phyloP scores from a whole-genome alignment of 2,888 invertebrate genomes.

The Trichogramma evanescens region DNA sequence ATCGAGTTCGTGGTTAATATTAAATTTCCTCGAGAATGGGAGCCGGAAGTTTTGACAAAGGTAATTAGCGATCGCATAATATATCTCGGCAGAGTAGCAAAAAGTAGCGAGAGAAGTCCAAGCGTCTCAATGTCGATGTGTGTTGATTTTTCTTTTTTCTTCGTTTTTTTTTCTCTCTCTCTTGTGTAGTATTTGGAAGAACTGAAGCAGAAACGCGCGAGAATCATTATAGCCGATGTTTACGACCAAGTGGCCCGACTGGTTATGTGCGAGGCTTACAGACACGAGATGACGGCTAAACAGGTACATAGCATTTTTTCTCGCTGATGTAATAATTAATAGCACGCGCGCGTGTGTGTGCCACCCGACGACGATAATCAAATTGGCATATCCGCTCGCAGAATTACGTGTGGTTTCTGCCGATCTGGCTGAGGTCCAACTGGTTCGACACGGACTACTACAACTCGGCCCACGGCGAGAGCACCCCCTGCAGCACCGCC shows the following conservation, averaged over 20 bases:
- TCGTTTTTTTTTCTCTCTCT: slow-evolving; percentile 13
- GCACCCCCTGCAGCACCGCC: slow-evolving; percentile 55
- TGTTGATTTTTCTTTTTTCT: too few species aligned
- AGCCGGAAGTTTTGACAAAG: slow-evolving; percentile 53
- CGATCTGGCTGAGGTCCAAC: slow-evolving; percentile 60
- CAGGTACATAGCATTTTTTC: slow-evolving; percentile 28
- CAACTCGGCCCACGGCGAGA: slow-evolving; percentile 44
- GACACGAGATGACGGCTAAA: slow-evolving; percentile 60
- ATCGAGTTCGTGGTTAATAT: slow-evolving; percentile 62
- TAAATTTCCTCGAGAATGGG: slow-evolving; percentile 60
- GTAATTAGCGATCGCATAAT: slow-evolving; percentile 42
- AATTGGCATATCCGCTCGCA: slow-evolving; percentile 34
- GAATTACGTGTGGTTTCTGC: slow-evolving; percentile 83
- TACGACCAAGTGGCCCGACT: slow-evolving; percentile 66
- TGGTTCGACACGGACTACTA: slow-evolving; percentile 59
- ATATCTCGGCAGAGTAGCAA: neutral
- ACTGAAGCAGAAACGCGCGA: slow-evolving; percentile 59
- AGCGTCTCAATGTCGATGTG: too few species aligned
- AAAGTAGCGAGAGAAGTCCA: too few species aligned
- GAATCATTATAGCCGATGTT: slow-evolving; percentile 74
- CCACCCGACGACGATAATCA: neutral
- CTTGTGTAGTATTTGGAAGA: slow-evolving; percentile 57
- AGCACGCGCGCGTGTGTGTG: too few species aligned
- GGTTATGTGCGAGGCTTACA: slow-evolving; percentile 76
- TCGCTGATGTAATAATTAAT: neutral